A percentile compares a stretch with the other conserved stretches of the same genome.
Evolutionary conservation across 2,888 invertebrate genomes (phyloP).

Genomic region (Myopa testacea): DNA sequence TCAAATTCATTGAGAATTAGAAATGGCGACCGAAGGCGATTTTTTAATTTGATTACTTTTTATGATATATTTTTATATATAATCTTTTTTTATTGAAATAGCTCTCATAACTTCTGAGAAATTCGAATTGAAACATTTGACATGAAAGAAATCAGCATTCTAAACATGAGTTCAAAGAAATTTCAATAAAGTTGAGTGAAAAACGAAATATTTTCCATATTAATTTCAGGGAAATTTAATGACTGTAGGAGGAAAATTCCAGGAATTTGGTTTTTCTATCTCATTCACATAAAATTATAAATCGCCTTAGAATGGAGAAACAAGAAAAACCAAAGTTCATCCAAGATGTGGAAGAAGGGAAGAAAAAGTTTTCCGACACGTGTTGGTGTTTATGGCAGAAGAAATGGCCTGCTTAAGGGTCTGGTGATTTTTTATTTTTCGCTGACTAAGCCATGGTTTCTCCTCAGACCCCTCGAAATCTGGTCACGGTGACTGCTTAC

Average conservation of each 20-base stretch:
- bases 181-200: constrained; percentile 10
- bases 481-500: constrained; percentile 52
- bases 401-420: constrained; percentile 14
- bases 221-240: no score
- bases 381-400: constrained; percentile 21
- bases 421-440: neutral
- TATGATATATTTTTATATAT: neutral
- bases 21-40: neutral
- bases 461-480: neutral
- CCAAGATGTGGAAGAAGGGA: neutral
- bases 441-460: neutral
- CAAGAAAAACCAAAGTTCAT: constrained; percentile 4
- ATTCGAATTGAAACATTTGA: no score
- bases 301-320: constrained; percentile 40
- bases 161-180: neutral
- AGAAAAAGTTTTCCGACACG: constrained; percentile 39
- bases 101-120: no score
- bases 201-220: no score
- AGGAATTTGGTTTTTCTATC: no score
- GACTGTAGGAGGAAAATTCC: no score
- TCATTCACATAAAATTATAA: constrained; percentile 54
- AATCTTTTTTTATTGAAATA: neutral
- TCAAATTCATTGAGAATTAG: neutral
- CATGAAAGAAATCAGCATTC: no score
- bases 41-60: neutral